Percentiles rank a stretch among this genome's conserved stretches.
These are phyloP conservation scores for Pedionomus torquatus DNA, from an alignment of 2,113 vertebrate genomes.

Conservation along the genomic window DNA sequence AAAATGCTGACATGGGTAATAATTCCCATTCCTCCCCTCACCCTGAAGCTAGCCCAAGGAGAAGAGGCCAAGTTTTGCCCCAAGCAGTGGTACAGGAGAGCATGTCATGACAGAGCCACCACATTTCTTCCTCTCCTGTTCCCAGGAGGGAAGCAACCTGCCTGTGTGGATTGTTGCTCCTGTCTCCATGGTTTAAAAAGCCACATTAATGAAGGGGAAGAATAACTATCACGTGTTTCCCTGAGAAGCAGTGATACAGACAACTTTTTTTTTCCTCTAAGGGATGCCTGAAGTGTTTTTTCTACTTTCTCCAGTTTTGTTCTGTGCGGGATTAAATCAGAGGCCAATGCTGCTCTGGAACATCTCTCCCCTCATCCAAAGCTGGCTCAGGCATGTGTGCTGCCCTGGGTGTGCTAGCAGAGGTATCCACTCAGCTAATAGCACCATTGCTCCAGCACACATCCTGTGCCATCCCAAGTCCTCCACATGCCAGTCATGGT, in stretches of 20 bases:
- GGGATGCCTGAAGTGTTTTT: not conserved
- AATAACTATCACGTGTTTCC: not conserved
- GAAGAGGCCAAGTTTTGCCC: not conserved
- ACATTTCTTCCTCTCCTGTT: not conserved
- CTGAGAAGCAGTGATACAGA: not conserved
- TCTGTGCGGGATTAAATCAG: not conserved
- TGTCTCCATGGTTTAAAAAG: not conserved
- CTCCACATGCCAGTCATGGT: rapidly evolving
- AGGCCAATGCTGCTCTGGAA: not conserved
- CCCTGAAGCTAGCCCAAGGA: not conserved
- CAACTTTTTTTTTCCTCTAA: not conserved
- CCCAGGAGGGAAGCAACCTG: not conserved
- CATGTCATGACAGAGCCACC: not conserved
- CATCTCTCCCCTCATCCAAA: not conserved
- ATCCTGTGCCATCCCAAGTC: not conserved
- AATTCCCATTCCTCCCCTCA: not conserved
- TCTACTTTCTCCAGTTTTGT: not conserved
- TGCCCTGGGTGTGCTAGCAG: not conserved
- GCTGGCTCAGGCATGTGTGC: not conserved
- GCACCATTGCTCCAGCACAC: not conserved
- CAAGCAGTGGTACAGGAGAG: not conserved
- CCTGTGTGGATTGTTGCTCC: not conserved
- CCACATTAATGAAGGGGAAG: not conserved
- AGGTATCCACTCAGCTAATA: rapidly evolving
- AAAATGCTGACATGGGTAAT: not conserved